These are phyloP conservation scores for Baccha elongata DNA, from an alignment of 2,888 invertebrate species.

Conservation along the genomic window DNA sequence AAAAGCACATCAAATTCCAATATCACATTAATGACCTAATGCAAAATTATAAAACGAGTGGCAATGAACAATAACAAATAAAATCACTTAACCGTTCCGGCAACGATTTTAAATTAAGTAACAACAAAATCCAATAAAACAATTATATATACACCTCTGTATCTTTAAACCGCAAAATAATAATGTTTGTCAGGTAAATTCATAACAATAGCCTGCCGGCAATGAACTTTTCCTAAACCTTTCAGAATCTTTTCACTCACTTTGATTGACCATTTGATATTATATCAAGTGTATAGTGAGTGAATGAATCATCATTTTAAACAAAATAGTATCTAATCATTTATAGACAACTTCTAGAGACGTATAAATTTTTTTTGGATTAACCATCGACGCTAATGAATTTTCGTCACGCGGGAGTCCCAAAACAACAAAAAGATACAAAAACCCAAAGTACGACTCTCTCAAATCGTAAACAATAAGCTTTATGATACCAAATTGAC, in stretches of 20 bases:
- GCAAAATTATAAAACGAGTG: not conserved
- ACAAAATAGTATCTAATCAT: not conserved
- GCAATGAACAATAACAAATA: constrained; percentile 7
- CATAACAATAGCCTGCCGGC: constrained; percentile 4
- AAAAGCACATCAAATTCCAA: too few relatives aligned
- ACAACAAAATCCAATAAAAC: constrained; percentile 15
- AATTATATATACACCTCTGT: too few relatives aligned
- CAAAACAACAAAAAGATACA: not conserved
- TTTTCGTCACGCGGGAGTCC: constrained; percentile 22
- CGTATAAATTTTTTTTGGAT: not conserved
- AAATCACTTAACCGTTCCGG: constrained; percentile 6
- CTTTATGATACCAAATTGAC: constrained; percentile 1
- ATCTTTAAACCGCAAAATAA: not conserved
- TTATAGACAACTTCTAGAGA: not conserved
- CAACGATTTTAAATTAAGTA: constrained; percentile 27
- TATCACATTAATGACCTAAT: too few relatives aligned
- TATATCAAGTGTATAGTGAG: not conserved
- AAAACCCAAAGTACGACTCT: constrained; percentile 17
- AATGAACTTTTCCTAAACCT: constrained; percentile 4
- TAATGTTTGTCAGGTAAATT: constrained; percentile 9
- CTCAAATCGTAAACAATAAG: constrained; percentile 5
- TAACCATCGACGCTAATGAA: constrained; percentile 20
- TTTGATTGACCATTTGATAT: constrained; percentile 5
- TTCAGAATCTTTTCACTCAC: not conserved
- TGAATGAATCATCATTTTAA: constrained; percentile 17